phyloP scores from a whole-genome alignment of 2,888 invertebrate genomes.

The Hecatera dysodea region DNA sequence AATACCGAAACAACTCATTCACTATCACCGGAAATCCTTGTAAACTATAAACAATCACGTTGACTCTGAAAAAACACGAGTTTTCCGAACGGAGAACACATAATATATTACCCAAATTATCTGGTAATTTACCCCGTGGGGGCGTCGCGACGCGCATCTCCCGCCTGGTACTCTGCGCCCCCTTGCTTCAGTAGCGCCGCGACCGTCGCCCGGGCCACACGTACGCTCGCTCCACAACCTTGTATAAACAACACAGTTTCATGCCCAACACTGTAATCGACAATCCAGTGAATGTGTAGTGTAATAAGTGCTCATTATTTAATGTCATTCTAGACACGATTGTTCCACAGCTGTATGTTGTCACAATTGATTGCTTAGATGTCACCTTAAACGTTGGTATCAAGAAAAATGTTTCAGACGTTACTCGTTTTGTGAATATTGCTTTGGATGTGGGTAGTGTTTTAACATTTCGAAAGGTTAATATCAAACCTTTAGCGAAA shows the following conservation, averaged over 20 bases:
- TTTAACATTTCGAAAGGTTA: slow-evolving; percentile 42
- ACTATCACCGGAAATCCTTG: slow-evolving; percentile 40
- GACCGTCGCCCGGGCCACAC: slow-evolving; percentile 70
- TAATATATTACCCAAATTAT: slow-evolving; percentile 73
- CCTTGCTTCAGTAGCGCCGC: slow-evolving; percentile 76
- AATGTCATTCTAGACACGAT: slow-evolving; percentile 33
- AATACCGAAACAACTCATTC: not conserved
- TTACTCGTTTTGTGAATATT: slow-evolving; percentile 50
- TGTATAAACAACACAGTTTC: slow-evolving; percentile 71
- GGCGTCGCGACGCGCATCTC: slow-evolving; percentile 73
- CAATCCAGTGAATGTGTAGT: slow-evolving; percentile 67
- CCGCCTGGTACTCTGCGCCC: slow-evolving; percentile 66
- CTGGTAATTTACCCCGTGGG: slow-evolving; percentile 76
- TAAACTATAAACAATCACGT: slow-evolving; percentile 24
- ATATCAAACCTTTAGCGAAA: slow-evolving; percentile 13
- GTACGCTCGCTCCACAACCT: slow-evolving; percentile 59
- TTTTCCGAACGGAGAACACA: slow-evolving; percentile 44
- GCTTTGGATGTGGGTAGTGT: slow-evolving; percentile 45
- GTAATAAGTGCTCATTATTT: slow-evolving; percentile 60
- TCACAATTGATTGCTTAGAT: slow-evolving; percentile 42
- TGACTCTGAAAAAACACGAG: slow-evolving; percentile 39
- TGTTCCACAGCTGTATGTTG: slow-evolving; percentile 44
- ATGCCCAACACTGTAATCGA: slow-evolving; percentile 54
- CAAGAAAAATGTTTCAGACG: slow-evolving; percentile 59
- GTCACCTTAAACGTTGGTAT: slow-evolving; percentile 55